Evolutionary conservation across 2,797 vertebrate species (phyloP).

Genomic region (Diglossa cyanea): DNA sequence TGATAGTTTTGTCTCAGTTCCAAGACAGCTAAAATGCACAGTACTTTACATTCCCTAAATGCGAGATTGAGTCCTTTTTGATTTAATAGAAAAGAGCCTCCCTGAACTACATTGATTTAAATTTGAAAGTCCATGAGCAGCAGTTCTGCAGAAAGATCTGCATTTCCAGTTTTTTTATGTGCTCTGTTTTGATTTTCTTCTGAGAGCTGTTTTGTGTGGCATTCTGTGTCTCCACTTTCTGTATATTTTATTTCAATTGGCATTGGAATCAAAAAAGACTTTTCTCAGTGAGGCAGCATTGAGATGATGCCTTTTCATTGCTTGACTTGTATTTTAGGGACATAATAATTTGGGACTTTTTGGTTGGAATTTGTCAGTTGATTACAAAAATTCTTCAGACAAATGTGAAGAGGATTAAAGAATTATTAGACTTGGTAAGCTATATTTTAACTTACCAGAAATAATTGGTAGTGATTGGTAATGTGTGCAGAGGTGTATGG

Average conservation of each 20-base stretch:
- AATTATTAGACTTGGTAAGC: neutral
- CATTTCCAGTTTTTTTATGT: neutral
- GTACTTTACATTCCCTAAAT: neutral
- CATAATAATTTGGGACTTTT: neutral
- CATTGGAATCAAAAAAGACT: neutral
- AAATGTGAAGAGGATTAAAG: neutral
- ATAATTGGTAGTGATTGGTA: neutral
- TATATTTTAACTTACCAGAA: neutral
- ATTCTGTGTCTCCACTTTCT: neutral
- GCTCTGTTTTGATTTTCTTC: neutral
- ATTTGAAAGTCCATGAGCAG: neutral
- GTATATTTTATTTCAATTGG: neutral
- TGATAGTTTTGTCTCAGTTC: neutral
- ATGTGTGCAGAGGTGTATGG: fast-evolving
- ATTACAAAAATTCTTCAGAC: neutral
- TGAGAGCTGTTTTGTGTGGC: neutral
- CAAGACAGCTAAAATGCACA: neutral
- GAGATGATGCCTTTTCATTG: neutral
- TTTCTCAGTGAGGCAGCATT: neutral
- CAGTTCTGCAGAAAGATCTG: neutral
- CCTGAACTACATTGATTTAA: neutral
- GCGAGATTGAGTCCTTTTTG: neutral
- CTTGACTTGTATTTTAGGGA: neutral
- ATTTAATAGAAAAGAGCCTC: neutral
- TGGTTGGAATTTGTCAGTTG: neutral